phyloP scores from a whole-genome alignment of 2,888 invertebrate species.

The Aporophyla nigra region DNA sequence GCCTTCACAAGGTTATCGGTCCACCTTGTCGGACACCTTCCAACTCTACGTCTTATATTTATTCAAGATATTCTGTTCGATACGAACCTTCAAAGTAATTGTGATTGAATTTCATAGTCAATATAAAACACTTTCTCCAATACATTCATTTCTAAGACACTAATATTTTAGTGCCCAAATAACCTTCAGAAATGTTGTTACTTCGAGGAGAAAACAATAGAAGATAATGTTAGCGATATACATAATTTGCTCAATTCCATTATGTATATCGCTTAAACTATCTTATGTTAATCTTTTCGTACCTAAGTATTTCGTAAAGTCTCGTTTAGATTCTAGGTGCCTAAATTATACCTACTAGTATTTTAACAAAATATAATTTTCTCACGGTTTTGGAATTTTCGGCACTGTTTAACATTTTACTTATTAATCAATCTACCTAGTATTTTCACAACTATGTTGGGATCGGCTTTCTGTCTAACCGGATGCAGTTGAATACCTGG shows the following conservation, averaged over 20 bases:
- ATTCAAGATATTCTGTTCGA: background rate
- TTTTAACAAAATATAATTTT: background rate
- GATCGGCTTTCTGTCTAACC: too few relatives aligned
- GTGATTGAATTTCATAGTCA: slow-evolving; percentile 16
- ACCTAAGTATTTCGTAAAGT: background rate
- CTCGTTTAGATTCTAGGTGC: background rate
- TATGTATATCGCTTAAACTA: too few relatives aligned
- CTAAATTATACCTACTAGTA: too few relatives aligned
- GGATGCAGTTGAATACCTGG: too few relatives aligned
- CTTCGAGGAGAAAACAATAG: background rate
- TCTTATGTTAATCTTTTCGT: slow-evolving; percentile 14
- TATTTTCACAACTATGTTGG: too few relatives aligned
- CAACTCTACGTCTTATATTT: background rate
- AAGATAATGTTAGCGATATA: slow-evolving; percentile 2
- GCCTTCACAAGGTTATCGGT: too few relatives aligned
- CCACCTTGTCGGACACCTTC: too few relatives aligned
- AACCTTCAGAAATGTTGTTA: slow-evolving; percentile 23
- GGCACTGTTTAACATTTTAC: too few relatives aligned
- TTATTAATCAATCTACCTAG: too few relatives aligned
- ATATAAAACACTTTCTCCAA: slow-evolving; percentile 27
- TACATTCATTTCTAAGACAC: background rate
- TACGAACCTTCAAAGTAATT: background rate
- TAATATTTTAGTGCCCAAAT: slow-evolving; percentile 32
- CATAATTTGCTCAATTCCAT: background rate
- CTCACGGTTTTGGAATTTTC: too few relatives aligned